Evolutionary conservation across 2,113 vertebrate genomes (phyloP).

Genomic region (Terrapene triunguis): DNA sequence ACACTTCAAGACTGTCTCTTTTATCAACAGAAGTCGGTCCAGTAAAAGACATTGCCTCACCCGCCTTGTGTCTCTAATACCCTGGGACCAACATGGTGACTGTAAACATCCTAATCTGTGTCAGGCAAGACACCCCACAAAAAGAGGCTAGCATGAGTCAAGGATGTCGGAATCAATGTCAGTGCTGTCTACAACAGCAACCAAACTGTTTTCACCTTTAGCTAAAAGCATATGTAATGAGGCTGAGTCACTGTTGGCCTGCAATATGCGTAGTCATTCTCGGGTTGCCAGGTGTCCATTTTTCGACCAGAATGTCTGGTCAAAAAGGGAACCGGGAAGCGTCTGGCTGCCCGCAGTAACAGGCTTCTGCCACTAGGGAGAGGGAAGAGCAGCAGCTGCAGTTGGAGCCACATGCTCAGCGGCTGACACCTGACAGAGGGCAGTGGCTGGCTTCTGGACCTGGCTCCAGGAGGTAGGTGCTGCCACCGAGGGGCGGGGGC

Average conservation of each 20-base stretch:
- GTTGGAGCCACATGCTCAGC: too few relatives aligned
- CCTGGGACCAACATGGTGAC: neutral
- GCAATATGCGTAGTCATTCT: neutral
- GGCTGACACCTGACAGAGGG: too few relatives aligned
- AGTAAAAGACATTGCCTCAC: neutral
- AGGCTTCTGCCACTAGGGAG: too few relatives aligned
- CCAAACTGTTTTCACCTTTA: neutral
- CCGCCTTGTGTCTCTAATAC: neutral
- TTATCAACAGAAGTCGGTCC: neutral
- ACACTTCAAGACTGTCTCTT: neutral
- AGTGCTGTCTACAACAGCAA: neutral
- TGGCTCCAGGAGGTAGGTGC: too few relatives aligned
- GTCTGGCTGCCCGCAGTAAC: too few relatives aligned
- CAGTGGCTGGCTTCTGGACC: too few relatives aligned
- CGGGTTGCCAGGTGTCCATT: too few relatives aligned
- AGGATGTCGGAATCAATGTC: neutral
- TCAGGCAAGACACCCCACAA: neutral
- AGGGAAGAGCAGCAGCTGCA: too few relatives aligned
- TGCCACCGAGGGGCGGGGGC: fast-evolving
- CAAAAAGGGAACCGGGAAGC: too few relatives aligned
- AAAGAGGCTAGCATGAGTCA: neutral
- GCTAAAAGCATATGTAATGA: neutral
- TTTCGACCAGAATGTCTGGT: too few relatives aligned
- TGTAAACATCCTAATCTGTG: neutral
- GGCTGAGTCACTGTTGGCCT: neutral